A percentile compares a stretch with the other conserved stretches of the same genome.
Conservation (phyloP, 2,113 vertebrate genomes). For the Rhinoderma darwinii region DNA sequence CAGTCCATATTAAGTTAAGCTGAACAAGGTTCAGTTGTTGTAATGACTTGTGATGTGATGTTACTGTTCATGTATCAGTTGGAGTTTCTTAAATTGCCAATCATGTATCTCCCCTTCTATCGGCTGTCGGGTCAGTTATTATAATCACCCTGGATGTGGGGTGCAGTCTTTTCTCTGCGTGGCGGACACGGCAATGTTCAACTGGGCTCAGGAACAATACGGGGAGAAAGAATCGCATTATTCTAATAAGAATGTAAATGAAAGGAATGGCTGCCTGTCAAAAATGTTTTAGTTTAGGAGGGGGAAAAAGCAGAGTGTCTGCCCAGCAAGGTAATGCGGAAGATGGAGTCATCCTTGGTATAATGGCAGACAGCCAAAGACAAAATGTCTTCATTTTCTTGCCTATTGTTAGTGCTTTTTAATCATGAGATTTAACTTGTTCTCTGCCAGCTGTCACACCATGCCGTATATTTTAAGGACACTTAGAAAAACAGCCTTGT, state of each 20-base stretch:
- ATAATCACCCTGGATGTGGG: conserved; percentile 70
- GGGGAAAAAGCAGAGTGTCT: conserved; percentile 53
- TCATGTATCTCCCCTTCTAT: conserved; percentile 74
- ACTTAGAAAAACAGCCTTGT: conserved; percentile 10
- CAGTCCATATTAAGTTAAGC: conserved; percentile 68
- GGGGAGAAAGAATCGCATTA: conserved; percentile 75
- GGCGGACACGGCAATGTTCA: conserved; percentile 70
- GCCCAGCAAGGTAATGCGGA: conserved; percentile 64
- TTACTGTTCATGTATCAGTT: conserved; percentile 74
- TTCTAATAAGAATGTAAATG: conserved; percentile 89
- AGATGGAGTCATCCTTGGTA: conserved; percentile 71
- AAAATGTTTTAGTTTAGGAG: conserved; percentile 76
- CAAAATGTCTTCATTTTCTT: conserved; percentile 75
- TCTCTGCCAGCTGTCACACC: conserved; percentile 41
- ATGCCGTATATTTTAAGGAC: conserved; percentile 35
- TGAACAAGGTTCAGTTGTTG: conserved; percentile 72
- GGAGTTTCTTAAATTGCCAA: conserved; percentile 72
- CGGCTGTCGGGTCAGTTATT: conserved; percentile 70
- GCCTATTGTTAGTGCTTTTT: conserved; percentile 71
- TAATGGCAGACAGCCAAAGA: conserved; percentile 78
- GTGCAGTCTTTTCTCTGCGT: conserved; percentile 63
- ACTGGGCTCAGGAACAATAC: conserved; percentile 70
- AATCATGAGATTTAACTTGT: conserved; percentile 68
- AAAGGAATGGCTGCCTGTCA: conserved; percentile 82
- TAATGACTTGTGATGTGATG: conserved; percentile 74